A percentile compares a stretch with the other conserved stretches of the same genome.
phyloP scores from a whole-genome alignment of 2,113 vertebrate genomes.

The Zosterops hypoxanthus region DNA sequence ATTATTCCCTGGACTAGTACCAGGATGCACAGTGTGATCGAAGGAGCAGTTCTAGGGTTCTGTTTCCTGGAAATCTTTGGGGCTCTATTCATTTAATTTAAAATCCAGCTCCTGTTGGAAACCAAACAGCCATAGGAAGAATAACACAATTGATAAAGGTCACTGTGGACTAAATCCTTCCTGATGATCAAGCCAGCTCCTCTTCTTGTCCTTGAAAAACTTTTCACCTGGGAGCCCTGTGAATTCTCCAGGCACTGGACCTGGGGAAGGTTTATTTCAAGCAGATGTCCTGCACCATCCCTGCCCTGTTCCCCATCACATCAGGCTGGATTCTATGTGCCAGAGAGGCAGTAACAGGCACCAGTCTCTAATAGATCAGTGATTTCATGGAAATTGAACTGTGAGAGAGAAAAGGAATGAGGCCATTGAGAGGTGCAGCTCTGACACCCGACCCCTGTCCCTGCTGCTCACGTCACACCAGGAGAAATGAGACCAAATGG shows the following conservation, averaged over 20 bases:
- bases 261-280: neutral
- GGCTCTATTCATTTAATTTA: neutral
- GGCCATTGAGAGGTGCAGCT: neutral
- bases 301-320: neutral
- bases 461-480: neutral
- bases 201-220: neutral
- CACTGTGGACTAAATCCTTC: neutral
- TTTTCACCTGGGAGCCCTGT: neutral
- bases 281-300: neutral
- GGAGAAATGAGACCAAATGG: neutral
- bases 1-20: slow-evolving; percentile 3
- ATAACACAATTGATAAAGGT: neutral
- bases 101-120: neutral
- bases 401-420: slow-evolving; percentile 12
- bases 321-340: accelerated
- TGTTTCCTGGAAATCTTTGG: slow-evolving; percentile 10
- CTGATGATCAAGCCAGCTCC: neutral
- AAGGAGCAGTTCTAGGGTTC: neutral
- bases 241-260: neutral
- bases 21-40: neutral
- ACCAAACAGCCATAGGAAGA: neutral
- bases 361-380: neutral
- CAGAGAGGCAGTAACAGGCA: neutral
- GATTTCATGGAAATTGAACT: neutral
- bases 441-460: neutral